These are phyloP conservation scores for Etia nguti DNA, from an alignment of 2,113 vertebrate species.

Conservation along the genomic window DNA sequence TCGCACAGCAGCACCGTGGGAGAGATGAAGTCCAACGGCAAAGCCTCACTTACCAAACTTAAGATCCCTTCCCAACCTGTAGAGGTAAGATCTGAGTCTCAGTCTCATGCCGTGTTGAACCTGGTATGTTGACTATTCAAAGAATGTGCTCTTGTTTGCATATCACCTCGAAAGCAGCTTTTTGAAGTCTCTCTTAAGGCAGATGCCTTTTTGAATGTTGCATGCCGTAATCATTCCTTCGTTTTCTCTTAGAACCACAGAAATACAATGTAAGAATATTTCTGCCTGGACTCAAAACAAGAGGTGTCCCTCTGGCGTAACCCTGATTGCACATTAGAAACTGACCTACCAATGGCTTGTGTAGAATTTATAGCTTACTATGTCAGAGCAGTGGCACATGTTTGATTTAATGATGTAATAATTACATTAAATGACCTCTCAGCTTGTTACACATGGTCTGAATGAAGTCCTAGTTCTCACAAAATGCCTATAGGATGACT, in stretches of 20 bases:
- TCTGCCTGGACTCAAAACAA: neutral
- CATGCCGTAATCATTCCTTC: neutral
- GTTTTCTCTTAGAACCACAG: neutral
- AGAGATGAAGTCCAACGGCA: constrained; percentile 91
- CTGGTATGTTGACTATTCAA: neutral
- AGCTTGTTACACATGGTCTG: neutral
- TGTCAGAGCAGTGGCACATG: neutral
- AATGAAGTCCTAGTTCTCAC: neutral
- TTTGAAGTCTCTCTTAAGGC: neutral
- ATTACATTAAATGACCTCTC: neutral
- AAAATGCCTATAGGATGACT: constrained; percentile 29
- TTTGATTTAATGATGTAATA: neutral
- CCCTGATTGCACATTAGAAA: neutral
- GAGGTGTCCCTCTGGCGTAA: neutral
- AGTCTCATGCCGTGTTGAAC: neutral
- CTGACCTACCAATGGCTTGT: neutral
- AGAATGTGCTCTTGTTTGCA: neutral
- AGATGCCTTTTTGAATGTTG: neutral
- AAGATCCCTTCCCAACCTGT: constrained; percentile 95
- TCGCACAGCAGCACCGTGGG: constrained; percentile 81
- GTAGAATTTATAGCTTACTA: neutral
- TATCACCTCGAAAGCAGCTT: neutral
- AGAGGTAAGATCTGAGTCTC: constrained; percentile 76
- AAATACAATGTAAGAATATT: neutral
- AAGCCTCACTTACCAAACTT: constrained; percentile 92